Conservation (phyloP, 2,888 invertebrate genomes). For the Scaptomyza parva region DNA sequence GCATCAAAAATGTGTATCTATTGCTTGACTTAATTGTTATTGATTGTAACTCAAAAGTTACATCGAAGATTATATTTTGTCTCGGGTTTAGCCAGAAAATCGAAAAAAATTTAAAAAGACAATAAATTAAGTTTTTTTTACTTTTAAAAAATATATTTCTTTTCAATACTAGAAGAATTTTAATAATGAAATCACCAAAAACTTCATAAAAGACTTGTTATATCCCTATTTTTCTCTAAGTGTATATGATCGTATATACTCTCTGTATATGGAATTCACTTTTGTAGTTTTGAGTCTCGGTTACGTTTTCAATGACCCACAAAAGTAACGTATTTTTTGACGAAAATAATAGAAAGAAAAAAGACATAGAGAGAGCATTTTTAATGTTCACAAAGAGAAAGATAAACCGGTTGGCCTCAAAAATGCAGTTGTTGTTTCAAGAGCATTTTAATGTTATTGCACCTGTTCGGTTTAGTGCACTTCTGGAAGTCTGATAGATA, state of each 20-base stretch:
- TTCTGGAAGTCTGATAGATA: background rate
- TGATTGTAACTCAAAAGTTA: too few species aligned
- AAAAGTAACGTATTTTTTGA: slow-evolving; percentile 6
- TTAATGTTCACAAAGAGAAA: background rate
- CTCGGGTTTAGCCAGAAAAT: too few species aligned
- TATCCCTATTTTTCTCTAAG: background rate
- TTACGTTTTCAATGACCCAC: slow-evolving; percentile 20
- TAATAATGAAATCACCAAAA: background rate
- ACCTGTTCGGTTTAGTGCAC: slow-evolving; percentile 9
- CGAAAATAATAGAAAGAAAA: background rate
- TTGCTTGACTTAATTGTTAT: too few species aligned
- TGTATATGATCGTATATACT: background rate
- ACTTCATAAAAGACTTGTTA: background rate
- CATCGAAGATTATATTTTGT: too few species aligned
- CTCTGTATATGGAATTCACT: background rate
- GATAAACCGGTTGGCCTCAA: background rate
- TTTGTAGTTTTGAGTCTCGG: slow-evolving; percentile 3
- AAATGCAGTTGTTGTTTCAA: background rate
- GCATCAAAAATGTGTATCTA: too few species aligned
- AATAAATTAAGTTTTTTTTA: too few species aligned
- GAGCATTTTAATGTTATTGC: background rate
- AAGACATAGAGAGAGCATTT: background rate
- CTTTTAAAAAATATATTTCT: too few species aligned
- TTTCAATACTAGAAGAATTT: background rate
- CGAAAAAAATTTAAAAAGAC: too few species aligned